Conservation (phyloP, 2,888 invertebrate genomes). For the Trisateles emortualis region DNA sequence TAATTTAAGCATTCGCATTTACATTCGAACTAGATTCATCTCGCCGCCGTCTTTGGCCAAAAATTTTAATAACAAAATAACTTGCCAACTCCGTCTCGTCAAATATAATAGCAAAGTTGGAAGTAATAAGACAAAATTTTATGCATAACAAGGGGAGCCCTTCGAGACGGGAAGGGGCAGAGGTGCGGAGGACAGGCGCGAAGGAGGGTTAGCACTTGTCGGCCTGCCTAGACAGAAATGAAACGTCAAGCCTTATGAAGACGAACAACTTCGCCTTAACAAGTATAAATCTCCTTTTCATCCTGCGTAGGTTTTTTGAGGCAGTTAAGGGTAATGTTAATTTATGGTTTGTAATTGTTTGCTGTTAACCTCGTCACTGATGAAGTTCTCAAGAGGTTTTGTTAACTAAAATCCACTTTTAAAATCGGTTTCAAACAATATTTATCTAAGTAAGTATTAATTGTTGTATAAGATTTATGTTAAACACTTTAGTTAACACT, state of each 20-base stretch:
- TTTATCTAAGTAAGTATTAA: no score
- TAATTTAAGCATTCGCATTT: conserved; percentile 82
- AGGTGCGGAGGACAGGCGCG: conserved; percentile 51
- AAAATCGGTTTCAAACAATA: not conserved
- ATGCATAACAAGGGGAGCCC: conserved; percentile 84
- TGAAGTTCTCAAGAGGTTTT: conserved; percentile 39
- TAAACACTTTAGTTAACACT: conserved; percentile 16
- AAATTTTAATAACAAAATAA: conserved; percentile 87
- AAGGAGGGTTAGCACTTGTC: conserved; percentile 79
- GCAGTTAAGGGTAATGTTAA: conserved; percentile 70
- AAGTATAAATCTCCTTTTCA: conserved; percentile 83
- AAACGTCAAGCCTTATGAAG: conserved; percentile 84
- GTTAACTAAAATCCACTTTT: conserved; percentile 27
- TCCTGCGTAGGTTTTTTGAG: conserved; percentile 72
- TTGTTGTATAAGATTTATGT: conserved; percentile 8
- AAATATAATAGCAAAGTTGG: conserved; percentile 86
- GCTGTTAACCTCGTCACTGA: conserved; percentile 47
- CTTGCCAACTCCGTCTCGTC: conserved; percentile 83
- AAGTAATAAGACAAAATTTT: conserved; percentile 87
- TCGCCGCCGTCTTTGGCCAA: conserved; percentile 71
- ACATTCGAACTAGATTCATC: conserved; percentile 81
- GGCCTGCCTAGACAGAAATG: conserved; percentile 83
- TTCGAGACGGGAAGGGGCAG: conserved; percentile 54
- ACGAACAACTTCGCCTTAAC: conserved; percentile 84
- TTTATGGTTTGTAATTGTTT: conserved; percentile 70